Base-by-base conservation (phyloP, 2,113 vertebrate species). In the Melanocharis versteri region DNA sequence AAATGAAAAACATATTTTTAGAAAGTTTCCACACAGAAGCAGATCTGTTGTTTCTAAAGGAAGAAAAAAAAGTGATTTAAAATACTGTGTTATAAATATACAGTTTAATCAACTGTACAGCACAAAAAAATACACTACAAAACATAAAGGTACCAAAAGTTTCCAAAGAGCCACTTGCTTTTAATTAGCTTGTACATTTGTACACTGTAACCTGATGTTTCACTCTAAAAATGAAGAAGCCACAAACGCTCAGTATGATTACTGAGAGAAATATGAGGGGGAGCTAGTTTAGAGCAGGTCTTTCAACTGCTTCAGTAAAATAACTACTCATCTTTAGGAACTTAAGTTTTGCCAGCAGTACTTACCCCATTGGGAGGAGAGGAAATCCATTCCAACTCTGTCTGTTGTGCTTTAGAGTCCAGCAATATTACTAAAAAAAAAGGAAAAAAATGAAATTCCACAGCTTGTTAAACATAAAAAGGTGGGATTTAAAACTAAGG, bases 341-440 rank as follows among this genome's bases (percentile, higher is more conserved):
- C 15, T 66, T 71, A 76, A 91, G 50, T 87, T 75, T 94, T 95
- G 35, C 51, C 76, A 76, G 19, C 27, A 97, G 28, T 70, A 96
- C 99, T 98, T 98, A 99, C 99, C 98, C 99, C 99, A 97, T 98
- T 99, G 93, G 99, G 98, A 97, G 99, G 99, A 98, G 99, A 99
- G 81, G 99, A 99, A 98, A 99, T 99, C 99, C 99, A 99, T 98
- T 99, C 99, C 97, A 99, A 97, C 77, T 99, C 99, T 97, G 99
- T 99, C 97, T 99, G 99, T 98, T 99, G 99, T 98, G 99, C 99
- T 99, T 99, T 99, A 95, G 99, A 99, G 98, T 99, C 99, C 98
- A 99, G 97, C 95, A 99, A 98, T 97, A 99, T 98, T 98, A 99
- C 99, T 99, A 96, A 96, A 98, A 98, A 48, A 88, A 98, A 97